These are phyloP conservation scores for Chloroceryle inda DNA, from an alignment of 2,797 vertebrate species.

Conservation along the genomic window DNA sequence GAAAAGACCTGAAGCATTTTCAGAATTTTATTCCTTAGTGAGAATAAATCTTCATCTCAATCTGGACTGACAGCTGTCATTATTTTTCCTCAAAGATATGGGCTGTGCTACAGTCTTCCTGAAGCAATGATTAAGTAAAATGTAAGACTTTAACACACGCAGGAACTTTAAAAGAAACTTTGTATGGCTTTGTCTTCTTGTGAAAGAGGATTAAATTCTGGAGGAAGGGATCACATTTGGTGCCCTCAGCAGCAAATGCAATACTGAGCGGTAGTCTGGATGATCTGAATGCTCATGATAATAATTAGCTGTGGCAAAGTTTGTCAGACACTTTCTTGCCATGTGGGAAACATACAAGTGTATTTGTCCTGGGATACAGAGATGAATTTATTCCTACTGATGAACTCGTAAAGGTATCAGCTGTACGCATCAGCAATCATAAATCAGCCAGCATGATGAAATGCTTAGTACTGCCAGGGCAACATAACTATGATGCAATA, in stretches of 20 bases:
- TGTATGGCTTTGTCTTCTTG: neutral
- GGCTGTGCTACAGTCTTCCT: neutral
- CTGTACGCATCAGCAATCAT: neutral
- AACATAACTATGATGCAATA: neutral
- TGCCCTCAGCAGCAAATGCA: neutral
- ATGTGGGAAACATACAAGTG: neutral
- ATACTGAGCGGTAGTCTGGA: neutral
- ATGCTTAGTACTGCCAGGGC: neutral
- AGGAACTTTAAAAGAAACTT: neutral
- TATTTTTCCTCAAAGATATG: neutral
- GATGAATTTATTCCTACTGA: neutral
- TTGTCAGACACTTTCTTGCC: neutral
- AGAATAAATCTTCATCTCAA: neutral
- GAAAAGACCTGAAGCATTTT: neutral
- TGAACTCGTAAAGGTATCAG: neutral
- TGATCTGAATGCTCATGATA: neutral
- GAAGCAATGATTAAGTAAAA: neutral
- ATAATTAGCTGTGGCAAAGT: neutral
- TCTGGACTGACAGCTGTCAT: neutral
- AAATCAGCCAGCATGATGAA: neutral
- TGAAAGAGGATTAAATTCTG: neutral
- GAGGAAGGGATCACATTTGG: neutral
- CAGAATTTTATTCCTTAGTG: neutral
- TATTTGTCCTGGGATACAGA: neutral
- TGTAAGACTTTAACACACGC: neutral